These are phyloP conservation scores for Cladopsammia gracilis DNA, from an alignment of 64 coral and sea anemone species.

Conservation along the genomic window DNA sequence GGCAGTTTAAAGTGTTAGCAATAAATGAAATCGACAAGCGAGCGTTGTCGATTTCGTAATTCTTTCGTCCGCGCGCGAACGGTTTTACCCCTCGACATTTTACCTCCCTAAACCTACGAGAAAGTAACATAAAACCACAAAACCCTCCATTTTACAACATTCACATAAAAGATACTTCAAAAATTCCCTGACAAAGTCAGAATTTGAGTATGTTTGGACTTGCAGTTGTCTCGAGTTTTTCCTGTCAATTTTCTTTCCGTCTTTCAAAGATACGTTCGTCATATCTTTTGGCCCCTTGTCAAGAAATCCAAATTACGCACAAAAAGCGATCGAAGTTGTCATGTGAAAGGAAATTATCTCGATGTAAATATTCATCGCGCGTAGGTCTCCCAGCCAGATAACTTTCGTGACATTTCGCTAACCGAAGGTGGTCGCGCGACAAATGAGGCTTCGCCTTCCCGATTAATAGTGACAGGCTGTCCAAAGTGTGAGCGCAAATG, in stretches of 20 bases:
- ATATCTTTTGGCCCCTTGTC: conserved; percentile 23
- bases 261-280: background rate
- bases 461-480: conserved; percentile 20
- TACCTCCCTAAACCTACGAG: background rate
- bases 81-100: background rate
- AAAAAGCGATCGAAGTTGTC: background rate
- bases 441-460: background rate
- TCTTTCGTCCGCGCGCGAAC: background rate
- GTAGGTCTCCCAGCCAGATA: background rate
- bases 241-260: conserved; percentile 14
- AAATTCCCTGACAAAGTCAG: conserved; percentile 22
- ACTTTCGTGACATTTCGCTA: conserved; percentile 16
- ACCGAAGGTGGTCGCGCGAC: background rate
- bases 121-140: conserved; percentile 17
- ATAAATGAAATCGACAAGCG: conserved; percentile 16
- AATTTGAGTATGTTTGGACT: background rate
- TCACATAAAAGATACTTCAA: conserved; percentile 5
- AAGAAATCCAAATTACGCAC: background rate
- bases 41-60: background rate
- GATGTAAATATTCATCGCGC: background rate
- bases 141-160: background rate
- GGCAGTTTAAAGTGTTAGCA: conserved; percentile 5
- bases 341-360: conserved; percentile 9
- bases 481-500: conserved; percentile 13
- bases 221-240: background rate